Conservation (phyloP, 2,888 invertebrate genomes). For the Ferrisia virgata region DNA sequence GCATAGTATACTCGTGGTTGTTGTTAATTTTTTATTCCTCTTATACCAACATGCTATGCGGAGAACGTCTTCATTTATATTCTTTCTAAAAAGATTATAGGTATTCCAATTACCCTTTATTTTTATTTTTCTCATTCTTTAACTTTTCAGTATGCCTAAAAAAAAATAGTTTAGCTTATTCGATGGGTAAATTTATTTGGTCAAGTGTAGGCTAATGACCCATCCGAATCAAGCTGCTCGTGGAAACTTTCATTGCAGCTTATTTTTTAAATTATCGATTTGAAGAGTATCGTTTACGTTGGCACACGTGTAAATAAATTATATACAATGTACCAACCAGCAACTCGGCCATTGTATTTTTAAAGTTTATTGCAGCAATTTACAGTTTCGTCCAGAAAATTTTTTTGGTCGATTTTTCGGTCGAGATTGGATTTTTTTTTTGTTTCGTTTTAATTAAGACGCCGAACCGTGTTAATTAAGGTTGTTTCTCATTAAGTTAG, state of each 20-base stretch:
- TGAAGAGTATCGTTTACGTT: no score
- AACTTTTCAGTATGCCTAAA: no score
- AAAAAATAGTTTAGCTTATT: not conserved
- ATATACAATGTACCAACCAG: no score
- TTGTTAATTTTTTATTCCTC: conserved; percentile 21
- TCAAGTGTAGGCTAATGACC: conserved; percentile 29
- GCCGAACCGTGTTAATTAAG: conserved; percentile 11
- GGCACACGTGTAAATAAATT: no score
- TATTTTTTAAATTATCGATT: no score
- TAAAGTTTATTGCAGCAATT: no score
- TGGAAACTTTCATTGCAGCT: no score
- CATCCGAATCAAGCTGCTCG: no score
- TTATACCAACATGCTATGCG: no score
- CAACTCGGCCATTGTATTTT: no score
- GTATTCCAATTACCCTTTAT: conserved; percentile 14
- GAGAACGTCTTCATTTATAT: conserved; percentile 30
- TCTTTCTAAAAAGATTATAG: not conserved
- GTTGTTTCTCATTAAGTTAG: conserved; percentile 21
- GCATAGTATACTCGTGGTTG: conserved; percentile 18
- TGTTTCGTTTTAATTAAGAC: not conserved
- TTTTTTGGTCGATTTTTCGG: not conserved
- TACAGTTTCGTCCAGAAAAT: not conserved
- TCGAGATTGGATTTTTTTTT: not conserved
- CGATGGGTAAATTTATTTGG: not conserved
- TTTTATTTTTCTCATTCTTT: not conserved